Percentiles rank a stretch among this genome's conserved stretches.
phyloP scores from a whole-genome alignment of 2,888 invertebrate genomes.

The Drosophila merina region DNA sequence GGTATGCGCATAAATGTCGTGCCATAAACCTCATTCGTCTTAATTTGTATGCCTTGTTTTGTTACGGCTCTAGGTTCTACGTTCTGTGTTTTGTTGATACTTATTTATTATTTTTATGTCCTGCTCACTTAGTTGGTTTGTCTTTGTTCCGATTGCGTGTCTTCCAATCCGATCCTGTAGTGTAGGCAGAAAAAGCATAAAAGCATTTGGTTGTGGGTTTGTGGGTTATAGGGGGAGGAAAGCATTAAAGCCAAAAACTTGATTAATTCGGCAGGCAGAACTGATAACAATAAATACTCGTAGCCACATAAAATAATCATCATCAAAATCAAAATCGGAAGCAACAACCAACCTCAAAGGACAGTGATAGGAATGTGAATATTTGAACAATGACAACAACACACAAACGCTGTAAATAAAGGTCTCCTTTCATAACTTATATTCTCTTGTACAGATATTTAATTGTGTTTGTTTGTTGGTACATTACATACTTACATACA shows the following conservation, averaged over 20 bases:
- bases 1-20: slow-evolving; percentile 46
- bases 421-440: slow-evolving; percentile 51
- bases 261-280: slow-evolving; percentile 2
- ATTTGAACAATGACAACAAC: slow-evolving; percentile 47
- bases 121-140: slow-evolving; percentile 32
- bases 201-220: no score
- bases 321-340: slow-evolving; percentile 13
- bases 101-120: slow-evolving; percentile 54
- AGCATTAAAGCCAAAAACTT: slow-evolving; percentile 6
- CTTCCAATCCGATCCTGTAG: neutral
- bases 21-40: slow-evolving; percentile 73
- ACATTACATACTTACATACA: slow-evolving; percentile 61
- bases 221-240: neutral
- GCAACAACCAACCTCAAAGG: slow-evolving; percentile 26
- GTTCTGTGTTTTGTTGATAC: slow-evolving; percentile 41
- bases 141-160: slow-evolving; percentile 26
- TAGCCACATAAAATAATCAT: slow-evolving; percentile 44
- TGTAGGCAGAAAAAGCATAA: no score
- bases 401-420: slow-evolving; percentile 67
- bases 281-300: slow-evolving; percentile 45
- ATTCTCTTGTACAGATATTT: slow-evolving; percentile 73
- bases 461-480: slow-evolving; percentile 75
- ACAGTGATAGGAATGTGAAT: slow-evolving; percentile 27
- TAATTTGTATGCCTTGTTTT: slow-evolving; percentile 66
- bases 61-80: slow-evolving; percentile 27